Evolutionary conservation across 2,113 vertebrate genomes (phyloP).

Genomic region (Tragelaphus scriptus): DNA sequence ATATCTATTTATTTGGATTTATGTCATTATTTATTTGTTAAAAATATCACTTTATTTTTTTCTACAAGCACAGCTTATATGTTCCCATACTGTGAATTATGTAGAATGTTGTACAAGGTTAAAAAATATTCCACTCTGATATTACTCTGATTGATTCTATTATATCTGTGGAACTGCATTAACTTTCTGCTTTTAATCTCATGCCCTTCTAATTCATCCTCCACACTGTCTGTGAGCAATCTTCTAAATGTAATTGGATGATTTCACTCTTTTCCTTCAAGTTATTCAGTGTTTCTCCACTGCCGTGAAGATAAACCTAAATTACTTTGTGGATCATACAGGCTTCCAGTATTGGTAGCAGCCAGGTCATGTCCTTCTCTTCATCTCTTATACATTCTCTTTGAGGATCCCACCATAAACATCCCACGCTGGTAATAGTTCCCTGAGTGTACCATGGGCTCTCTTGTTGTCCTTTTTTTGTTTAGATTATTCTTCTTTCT

Average conservation of each 20-base stretch:
- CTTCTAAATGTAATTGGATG: slow-evolving; percentile 11
- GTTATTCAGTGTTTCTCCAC: background rate
- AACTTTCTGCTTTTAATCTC: slow-evolving; percentile 32
- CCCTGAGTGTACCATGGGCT: background rate
- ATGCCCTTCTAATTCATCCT: slow-evolving; percentile 16
- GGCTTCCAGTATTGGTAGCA: background rate
- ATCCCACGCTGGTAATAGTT: background rate
- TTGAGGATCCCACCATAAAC: background rate
- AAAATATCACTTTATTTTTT: background rate
- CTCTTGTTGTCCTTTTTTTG: background rate
- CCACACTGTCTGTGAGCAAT: background rate
- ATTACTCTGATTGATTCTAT: background rate
- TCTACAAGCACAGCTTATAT: background rate
- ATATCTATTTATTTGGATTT: background rate
- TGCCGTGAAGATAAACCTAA: background rate
- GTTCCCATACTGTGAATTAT: background rate
- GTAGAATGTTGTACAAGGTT: background rate
- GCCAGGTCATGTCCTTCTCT: background rate
- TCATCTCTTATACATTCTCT: background rate
- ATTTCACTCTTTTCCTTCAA: background rate
- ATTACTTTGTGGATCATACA: background rate
- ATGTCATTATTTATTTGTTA: background rate
- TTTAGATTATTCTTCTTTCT: background rate
- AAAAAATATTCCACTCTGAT: background rate
- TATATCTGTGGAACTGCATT: background rate